These are phyloP conservation scores for Hydrotaea diabolus DNA, from an alignment of 2,888 invertebrate genomes.

Conservation along the genomic window DNA sequence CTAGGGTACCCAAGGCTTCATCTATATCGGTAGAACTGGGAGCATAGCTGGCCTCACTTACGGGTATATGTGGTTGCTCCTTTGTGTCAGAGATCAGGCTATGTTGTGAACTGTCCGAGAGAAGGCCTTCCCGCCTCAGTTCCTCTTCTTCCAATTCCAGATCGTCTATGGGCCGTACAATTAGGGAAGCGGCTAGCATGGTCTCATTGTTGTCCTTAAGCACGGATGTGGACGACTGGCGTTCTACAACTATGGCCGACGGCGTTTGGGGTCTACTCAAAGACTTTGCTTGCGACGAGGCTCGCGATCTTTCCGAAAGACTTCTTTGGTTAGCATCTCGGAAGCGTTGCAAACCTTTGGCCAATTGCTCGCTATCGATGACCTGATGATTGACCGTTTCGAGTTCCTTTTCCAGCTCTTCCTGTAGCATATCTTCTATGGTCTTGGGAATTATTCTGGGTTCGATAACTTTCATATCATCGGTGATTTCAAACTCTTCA, in stretches of 20 bases:
- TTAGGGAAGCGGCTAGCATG: conserved; percentile 84
- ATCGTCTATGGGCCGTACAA: conserved; percentile 85
- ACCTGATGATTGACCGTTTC: conserved; percentile 71
- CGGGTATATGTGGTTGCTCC: conserved; percentile 67
- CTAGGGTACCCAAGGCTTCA: conserved; percentile 74
- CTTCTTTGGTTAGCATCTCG: conserved; percentile 83
- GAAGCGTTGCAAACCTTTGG: conserved; percentile 82
- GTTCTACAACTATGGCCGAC: conserved; percentile 84
- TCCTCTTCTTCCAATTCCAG: conserved; percentile 79
- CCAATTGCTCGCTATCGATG: conserved; percentile 82
- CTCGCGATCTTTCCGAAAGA: conserved; percentile 83
- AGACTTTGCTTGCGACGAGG: conserved; percentile 83
- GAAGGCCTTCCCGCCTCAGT: conserved; percentile 75
- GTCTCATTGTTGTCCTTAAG: conserved; percentile 83
- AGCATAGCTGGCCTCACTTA: conserved; percentile 74
- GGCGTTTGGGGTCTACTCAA: conserved; percentile 83
- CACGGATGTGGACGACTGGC: conserved; percentile 84
- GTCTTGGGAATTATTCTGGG: conserved; percentile 76
- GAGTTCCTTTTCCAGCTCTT: conserved; percentile 75
- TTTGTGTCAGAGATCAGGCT: conserved; percentile 74
- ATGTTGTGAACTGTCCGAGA: conserved; percentile 77
- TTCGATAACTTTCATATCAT: conserved; percentile 79
- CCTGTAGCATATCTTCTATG: conserved; percentile 78
- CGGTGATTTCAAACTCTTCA: conserved; percentile 82
- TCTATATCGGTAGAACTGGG: conserved; percentile 77